phyloP scores from a whole-genome alignment of 1,140 invertebrate genomes.

The Daktulosphaira vitifoliae region DNA sequence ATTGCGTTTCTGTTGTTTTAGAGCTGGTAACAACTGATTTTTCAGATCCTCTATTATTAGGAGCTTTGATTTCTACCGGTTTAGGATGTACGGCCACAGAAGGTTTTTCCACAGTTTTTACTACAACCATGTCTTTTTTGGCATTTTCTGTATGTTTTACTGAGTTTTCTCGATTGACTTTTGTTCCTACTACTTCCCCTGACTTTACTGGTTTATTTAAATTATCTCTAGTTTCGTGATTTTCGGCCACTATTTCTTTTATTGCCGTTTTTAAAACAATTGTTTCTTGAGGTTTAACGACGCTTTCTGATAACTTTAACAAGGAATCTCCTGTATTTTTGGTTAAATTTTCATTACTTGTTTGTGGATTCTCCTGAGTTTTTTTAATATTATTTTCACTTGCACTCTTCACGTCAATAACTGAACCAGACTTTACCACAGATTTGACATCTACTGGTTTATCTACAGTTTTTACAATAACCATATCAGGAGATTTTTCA shows the following conservation, averaged over 20 bases:
- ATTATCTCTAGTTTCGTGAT: neutral
- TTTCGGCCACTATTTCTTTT: neutral
- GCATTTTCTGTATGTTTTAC: neutral
- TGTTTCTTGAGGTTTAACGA: neutral
- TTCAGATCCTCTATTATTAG: neutral
- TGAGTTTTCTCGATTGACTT: neutral
- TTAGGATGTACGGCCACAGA: neutral
- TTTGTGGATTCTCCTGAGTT: neutral
- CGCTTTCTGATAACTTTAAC: too few species aligned
- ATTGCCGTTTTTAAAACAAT: neutral
- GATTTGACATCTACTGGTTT: neutral
- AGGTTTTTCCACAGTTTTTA: neutral
- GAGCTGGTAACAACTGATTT: too few species aligned
- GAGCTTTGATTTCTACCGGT: neutral
- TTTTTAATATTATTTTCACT: neutral
- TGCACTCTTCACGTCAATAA: neutral
- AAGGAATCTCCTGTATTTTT: too few species aligned
- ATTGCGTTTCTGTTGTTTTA: too few species aligned
- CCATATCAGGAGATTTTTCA: neutral
- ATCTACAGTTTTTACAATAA: neutral
- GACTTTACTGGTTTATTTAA: neutral
- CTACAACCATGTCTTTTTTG: neutral
- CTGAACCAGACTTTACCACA: neutral
- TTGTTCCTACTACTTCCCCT: neutral
- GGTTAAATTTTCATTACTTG: neutral